phyloP scores from a whole-genome alignment of 1,140 invertebrate genomes.

The Zaprionus davidi region DNA sequence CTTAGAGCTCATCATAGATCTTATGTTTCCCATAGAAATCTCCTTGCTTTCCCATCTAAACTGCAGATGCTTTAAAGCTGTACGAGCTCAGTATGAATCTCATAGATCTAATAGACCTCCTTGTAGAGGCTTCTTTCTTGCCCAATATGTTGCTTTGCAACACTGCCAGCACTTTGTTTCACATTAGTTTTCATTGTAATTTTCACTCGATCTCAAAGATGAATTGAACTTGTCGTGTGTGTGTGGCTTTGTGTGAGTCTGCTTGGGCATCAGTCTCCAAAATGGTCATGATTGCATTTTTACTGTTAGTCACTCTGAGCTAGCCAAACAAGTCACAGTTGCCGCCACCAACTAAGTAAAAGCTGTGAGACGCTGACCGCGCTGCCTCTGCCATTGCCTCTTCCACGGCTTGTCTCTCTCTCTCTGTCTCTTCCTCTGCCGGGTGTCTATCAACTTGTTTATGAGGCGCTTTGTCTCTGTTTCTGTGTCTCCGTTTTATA shows the following conservation, averaged over 20 bases:
- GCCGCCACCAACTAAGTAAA: slow-evolving; percentile 23
- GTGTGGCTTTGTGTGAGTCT: not conserved
- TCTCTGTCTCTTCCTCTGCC: not conserved
- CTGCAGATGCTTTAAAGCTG: too few relatives aligned
- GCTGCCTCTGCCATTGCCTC: not conserved
- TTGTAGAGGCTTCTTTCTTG: not conserved
- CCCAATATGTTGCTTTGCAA: not conserved
- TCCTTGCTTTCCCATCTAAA: too few relatives aligned
- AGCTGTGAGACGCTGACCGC: slow-evolving; percentile 13
- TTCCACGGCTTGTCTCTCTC: not conserved
- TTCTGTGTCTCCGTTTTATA: slow-evolving; percentile 33
- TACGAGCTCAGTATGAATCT: too few relatives aligned
- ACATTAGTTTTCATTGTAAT: not conserved
- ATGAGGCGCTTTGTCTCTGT: slow-evolving; percentile 41
- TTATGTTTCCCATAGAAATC: too few relatives aligned
- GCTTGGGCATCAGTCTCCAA: not conserved
- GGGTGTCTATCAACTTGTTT: slow-evolving; percentile 56
- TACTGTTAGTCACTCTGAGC: slow-evolving; percentile 11
- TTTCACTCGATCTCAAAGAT: slow-evolving; percentile 3
- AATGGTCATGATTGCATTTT: slow-evolving; percentile 27
- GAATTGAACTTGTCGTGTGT: not conserved
- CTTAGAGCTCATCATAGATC: too few relatives aligned
- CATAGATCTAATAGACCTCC: too few relatives aligned
- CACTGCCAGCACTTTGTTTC: not conserved
- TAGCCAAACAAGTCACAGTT: slow-evolving; percentile 23